Percentiles rank a stretch among this genome's conserved stretches.
Conservation (phyloP, 2,888 invertebrate genomes). For the Caradrina kadenii region DNA sequence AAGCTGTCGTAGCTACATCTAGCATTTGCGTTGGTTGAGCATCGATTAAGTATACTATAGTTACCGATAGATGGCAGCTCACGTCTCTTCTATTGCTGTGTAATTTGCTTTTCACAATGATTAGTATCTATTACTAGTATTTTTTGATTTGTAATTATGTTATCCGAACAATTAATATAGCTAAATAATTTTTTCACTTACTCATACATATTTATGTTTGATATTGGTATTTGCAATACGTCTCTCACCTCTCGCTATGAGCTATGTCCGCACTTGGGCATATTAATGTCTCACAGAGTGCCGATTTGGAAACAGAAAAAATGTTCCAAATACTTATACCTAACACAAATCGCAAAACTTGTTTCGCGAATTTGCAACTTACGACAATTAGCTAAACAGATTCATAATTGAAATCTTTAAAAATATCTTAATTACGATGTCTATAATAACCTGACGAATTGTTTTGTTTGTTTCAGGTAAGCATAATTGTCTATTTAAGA, state of each 20-base stretch:
- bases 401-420: too few species aligned
- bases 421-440: too few species aligned
- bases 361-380: too few species aligned
- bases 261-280: too few species aligned
- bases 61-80: slow-evolving; percentile 47
- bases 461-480: neutral
- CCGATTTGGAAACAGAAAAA: too few species aligned
- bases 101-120: neutral
- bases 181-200: neutral
- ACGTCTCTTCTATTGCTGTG: neutral
- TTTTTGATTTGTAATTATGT: neutral
- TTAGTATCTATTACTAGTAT: neutral
- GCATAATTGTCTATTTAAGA: neutral
- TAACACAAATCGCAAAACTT: too few species aligned
- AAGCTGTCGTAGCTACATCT: slow-evolving; percentile 9
- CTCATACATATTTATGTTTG: neutral
- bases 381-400: too few species aligned
- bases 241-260: too few species aligned
- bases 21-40: neutral
- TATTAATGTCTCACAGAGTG: neutral
- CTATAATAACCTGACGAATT: neutral
- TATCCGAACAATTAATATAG: neutral
- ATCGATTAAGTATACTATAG: slow-evolving; percentile 2
- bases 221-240: neutral
- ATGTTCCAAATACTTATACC: too few species aligned